Conservation (phyloP, 2,113 vertebrate species). For the Mesembrinibis cayennensis region DNA sequence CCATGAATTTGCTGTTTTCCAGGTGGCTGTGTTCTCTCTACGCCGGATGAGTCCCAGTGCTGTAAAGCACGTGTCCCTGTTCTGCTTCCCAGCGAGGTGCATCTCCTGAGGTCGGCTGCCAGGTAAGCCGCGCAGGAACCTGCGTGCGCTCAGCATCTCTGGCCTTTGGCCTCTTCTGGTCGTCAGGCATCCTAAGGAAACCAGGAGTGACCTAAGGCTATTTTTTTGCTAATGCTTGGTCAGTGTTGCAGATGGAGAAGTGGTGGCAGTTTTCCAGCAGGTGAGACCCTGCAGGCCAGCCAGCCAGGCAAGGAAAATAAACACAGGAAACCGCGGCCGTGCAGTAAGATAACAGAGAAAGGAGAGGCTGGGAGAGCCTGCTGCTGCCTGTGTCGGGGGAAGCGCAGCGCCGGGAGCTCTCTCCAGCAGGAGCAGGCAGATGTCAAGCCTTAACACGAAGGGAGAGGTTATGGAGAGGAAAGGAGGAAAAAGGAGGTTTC, state of each 20-base stretch:
- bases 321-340: constrained; percentile 34
- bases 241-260: not conserved
- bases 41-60: not conserved
- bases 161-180: constrained; percentile 2
- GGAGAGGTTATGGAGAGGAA: not conserved
- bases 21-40: not conserved
- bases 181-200: constrained; percentile 34
- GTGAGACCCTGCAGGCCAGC: constrained; percentile 39
- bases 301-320: constrained; percentile 40
- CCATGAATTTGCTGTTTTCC: not conserved
- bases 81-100: not conserved
- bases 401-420: not conserved
- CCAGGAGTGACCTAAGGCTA: not conserved
- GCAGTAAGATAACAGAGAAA: not conserved
- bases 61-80: not conserved
- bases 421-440: not conserved
- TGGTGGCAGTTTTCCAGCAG: constrained; percentile 42
- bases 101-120: not conserved
- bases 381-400: not conserved
- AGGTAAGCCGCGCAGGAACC: not conserved
- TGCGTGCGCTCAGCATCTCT: not conserved
- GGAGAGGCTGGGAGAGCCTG: not conserved
- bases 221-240: not conserved
- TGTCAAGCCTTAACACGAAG: not conserved
- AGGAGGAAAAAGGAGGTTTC: not conserved